Conservation (phyloP, 2,797 vertebrate genomes). For the Tolypeutes matacus region DNA sequence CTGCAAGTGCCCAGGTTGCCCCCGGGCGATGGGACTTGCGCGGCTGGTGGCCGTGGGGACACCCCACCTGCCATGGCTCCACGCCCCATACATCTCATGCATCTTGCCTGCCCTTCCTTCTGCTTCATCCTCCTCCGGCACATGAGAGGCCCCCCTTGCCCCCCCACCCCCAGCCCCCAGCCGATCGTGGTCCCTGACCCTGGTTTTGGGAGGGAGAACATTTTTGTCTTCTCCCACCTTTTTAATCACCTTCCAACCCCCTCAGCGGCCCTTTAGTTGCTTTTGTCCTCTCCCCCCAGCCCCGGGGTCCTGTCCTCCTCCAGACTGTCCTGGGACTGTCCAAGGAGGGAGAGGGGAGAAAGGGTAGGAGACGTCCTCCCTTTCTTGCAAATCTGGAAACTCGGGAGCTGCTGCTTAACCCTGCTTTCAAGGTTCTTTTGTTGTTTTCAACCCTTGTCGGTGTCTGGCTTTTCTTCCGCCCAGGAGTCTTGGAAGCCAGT, state of each 20-base stretch:
- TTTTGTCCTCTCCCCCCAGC: background rate
- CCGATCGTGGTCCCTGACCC: background rate
- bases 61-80: background rate
- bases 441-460: background rate
- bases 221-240: background rate
- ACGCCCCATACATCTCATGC: accelerated
- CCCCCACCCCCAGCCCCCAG: background rate
- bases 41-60: background rate
- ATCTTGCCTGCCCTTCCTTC: background rate
- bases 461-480: background rate
- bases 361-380: background rate
- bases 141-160: background rate
- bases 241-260: background rate
- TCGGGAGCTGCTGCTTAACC: background rate
- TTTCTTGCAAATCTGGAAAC: background rate
- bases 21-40: too few species aligned
- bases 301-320: background rate
- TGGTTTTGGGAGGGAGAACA: background rate
- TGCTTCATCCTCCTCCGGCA: background rate
- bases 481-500: background rate
- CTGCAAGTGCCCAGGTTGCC: background rate
- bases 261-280: background rate
- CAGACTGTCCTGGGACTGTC: background rate
- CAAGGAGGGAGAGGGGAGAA: too few species aligned
- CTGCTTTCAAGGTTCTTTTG: background rate